A percentile compares a stretch with the other conserved stretches of the same genome.
phyloP scores from a whole-genome alignment of 1,140 invertebrate genomes.

The Heliconius nattereri region DNA sequence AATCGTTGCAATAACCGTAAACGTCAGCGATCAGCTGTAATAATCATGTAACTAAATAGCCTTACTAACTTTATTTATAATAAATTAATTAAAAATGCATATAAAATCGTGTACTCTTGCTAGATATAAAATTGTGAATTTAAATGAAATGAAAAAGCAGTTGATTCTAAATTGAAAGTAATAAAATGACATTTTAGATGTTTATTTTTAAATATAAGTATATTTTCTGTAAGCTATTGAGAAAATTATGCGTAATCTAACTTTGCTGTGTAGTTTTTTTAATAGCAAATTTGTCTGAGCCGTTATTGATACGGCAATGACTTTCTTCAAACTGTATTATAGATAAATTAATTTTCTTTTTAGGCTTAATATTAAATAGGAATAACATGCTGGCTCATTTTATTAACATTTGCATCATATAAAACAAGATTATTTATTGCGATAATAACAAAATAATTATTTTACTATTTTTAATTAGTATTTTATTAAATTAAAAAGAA shows the following conservation, averaged over 20 bases:
- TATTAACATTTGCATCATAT: slow-evolving; percentile 8
- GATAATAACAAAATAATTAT: background rate
- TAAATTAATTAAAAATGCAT: slow-evolving; percentile 60
- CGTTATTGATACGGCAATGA: background rate
- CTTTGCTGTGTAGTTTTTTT: background rate
- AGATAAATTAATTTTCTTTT: slow-evolving; percentile 45
- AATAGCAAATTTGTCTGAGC: background rate
- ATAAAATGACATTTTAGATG: slow-evolving; percentile 76
- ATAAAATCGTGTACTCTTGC: slow-evolving; percentile 61
- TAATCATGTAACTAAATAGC: slow-evolving; percentile 71
- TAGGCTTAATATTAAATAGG: slow-evolving; percentile 49
- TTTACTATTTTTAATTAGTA: background rate
- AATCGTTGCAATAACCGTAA: slow-evolving; percentile 51
- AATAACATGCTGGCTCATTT: slow-evolving; percentile 53
- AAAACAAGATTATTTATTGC: background rate
- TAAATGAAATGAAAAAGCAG: slow-evolving; percentile 69
- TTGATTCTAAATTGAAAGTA: slow-evolving; percentile 79
- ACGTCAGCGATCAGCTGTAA: slow-evolving; percentile 52
- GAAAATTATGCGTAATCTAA: slow-evolving; percentile 28
- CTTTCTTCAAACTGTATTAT: slow-evolving; percentile 13
- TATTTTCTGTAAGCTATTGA: slow-evolving; percentile 39
- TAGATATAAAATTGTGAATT: slow-evolving; percentile 74
- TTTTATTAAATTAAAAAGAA: background rate
- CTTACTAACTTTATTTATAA: slow-evolving; percentile 76
- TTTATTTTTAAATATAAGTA: slow-evolving; percentile 42